Evolutionary conservation across 2,113 vertebrate genomes (phyloP).

Genomic region (Varanus komodoensis): DNA sequence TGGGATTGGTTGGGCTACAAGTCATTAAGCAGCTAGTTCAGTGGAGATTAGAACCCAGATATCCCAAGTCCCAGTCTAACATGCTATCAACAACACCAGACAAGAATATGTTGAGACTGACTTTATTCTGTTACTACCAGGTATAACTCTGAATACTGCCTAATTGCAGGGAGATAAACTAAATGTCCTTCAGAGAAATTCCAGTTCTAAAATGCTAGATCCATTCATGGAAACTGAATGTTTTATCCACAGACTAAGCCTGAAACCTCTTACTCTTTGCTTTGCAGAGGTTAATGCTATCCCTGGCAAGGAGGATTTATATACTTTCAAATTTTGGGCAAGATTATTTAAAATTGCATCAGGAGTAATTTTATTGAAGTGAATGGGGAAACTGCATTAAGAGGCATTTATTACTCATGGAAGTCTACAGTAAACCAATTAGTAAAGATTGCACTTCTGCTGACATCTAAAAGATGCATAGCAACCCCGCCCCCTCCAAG

Average conservation of each 20-base stretch:
- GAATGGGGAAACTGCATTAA: constrained; percentile 65
- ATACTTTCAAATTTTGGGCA: constrained; percentile 22
- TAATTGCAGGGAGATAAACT: background rate
- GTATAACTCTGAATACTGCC: background rate
- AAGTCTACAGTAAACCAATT: constrained; percentile 68
- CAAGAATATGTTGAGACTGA: background rate
- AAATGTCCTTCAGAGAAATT: background rate
- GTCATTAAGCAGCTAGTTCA: too few relatives aligned
- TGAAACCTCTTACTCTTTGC: background rate
- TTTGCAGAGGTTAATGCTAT: background rate
- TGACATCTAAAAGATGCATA: constrained; percentile 2
- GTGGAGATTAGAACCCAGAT: too few relatives aligned
- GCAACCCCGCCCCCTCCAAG: fast-evolving
- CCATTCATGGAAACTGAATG: background rate
- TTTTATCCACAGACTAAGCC: background rate
- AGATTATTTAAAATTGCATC: constrained; percentile 48
- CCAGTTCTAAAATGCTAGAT: background rate
- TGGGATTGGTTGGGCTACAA: too few relatives aligned
- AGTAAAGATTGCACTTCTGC: constrained; percentile 34
- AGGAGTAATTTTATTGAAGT: constrained; percentile 60
- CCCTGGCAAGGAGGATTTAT: background rate
- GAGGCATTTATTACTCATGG: constrained; percentile 50
- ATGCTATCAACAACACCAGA: background rate
- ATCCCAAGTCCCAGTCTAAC: too few relatives aligned
- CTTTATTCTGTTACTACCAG: background rate